phyloP scores from a whole-genome alignment of 2,113 vertebrate genomes.

The Hyaena hyaena region DNA sequence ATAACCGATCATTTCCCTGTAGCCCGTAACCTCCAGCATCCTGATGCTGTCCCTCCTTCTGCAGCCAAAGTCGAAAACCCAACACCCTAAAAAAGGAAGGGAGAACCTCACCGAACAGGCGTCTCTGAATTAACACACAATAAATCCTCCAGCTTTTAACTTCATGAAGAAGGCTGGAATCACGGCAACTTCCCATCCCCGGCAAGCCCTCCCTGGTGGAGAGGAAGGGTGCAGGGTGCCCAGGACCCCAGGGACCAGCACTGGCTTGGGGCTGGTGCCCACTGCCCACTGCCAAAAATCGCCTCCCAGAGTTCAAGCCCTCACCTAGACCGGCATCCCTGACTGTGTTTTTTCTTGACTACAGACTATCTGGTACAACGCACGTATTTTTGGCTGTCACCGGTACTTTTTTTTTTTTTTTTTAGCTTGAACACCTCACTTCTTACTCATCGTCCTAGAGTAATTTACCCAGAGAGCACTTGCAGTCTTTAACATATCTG shows the following conservation, averaged over 20 bases:
- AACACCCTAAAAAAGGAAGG: neutral
- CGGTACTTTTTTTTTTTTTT: neutral
- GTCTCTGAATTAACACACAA: neutral
- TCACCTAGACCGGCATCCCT: neutral
- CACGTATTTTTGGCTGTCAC: neutral
- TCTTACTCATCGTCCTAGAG: neutral
- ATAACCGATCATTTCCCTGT: neutral
- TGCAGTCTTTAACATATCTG: neutral
- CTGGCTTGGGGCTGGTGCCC: neutral
- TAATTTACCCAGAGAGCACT: neutral
- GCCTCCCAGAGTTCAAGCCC: neutral
- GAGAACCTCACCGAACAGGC: neutral
- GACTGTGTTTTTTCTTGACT: neutral
- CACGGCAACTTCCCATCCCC: neutral
- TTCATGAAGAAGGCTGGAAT: neutral
- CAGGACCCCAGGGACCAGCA: neutral
- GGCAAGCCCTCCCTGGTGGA: neutral
- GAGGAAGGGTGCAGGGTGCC: neutral
- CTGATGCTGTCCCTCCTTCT: neutral
- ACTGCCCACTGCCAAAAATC: neutral
- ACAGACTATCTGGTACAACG: neutral
- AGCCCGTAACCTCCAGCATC: neutral
- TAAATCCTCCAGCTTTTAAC: neutral
- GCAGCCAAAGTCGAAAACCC: neutral
- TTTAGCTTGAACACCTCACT: neutral